A percentile compares a stretch with the other conserved stretches of the same genome.
These are phyloP conservation scores for Morone chrysops DNA, from an alignment of 2,113 vertebrate genomes.

Conservation along the genomic window DNA sequence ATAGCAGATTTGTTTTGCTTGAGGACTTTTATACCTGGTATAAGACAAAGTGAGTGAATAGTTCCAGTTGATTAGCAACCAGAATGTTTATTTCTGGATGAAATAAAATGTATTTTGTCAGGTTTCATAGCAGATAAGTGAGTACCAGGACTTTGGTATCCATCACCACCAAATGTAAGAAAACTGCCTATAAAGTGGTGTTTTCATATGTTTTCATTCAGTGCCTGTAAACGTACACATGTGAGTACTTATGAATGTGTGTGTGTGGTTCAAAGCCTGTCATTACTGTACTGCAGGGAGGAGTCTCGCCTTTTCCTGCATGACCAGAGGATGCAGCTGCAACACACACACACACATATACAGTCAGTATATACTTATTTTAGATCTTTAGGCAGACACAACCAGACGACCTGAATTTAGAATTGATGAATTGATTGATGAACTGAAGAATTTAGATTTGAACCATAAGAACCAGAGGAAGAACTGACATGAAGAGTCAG, in stretches of 20 bases:
- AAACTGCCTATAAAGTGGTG: too few relatives aligned
- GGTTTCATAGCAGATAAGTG: too few relatives aligned
- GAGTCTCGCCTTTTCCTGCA: slow-evolving; percentile 54
- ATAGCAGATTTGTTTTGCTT: too few relatives aligned
- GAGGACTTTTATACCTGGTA: too few relatives aligned
- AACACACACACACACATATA: slow-evolving; percentile 12
- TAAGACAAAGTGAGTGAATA: too few relatives aligned
- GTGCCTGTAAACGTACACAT: neutral
- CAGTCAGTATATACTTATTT: neutral
- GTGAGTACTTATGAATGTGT: slow-evolving; percentile 19
- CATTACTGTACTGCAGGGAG: slow-evolving; percentile 68
- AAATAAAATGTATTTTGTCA: too few relatives aligned
- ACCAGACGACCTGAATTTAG: slow-evolving; percentile 23
- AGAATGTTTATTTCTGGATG: too few relatives aligned
- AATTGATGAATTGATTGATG: too few relatives aligned
- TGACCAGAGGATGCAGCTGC: slow-evolving; percentile 52
- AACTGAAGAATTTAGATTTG: slow-evolving; percentile 21
- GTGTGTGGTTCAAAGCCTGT: slow-evolving; percentile 52
- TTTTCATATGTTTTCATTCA: too few relatives aligned
- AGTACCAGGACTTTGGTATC: too few relatives aligned
- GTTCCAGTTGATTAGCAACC: too few relatives aligned
- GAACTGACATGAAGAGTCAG: neutral
- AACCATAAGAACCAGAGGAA: neutral
- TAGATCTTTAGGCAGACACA: slow-evolving; percentile 2
- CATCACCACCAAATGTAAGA: too few relatives aligned